Base-by-base conservation (phyloP, 2,797 vertebrate species). In the Acipenser oxyrinchus region DNA sequence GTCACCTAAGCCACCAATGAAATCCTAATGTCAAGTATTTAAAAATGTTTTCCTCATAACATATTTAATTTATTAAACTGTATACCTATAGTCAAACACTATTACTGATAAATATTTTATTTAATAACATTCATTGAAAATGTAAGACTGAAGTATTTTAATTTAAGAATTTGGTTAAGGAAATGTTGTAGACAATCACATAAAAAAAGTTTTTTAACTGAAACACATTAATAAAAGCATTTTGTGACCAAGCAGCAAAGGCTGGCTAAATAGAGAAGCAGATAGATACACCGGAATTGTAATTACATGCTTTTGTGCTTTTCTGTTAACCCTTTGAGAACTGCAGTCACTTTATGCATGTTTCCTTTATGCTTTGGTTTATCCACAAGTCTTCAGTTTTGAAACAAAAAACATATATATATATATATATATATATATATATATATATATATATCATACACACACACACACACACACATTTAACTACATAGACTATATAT, bases 261-360 rank as follows among this genome's bases (percentile, higher is more conserved):
- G 76, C 79, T 76, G 82, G 77, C 79, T 81, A 82, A 78, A 76
- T 81, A 81, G 78, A 84, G 85, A 85, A 86, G 83, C 81, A 82
- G 73, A 81, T 81, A 82, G 81, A 78, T 76, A 75, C 77, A 81
- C 75, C 78, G 74, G 77, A 55, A 73, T 4, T 37, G 23, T 81
- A 75, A 77, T 76, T 77, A 75, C 82, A 83, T 87, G 79, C 82
- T 62, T 13, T 87, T 88, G 88, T 93, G 90, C 89, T 91, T 82
- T 86, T 87, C 77, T 77, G 81, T 83, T 86, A 81, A 81, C 83
- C 86, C 85, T 88, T 83, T 81, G 83, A 87, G 83, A 80, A 79
- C 75, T 75, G 64, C 64, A 69, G 52, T 6, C 58, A 37, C 12
- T 8, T 37, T 37, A 6, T 48, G 15, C 48, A 60, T 48, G 10